phyloP scores from a whole-genome alignment of 2,113 vertebrate species.

The Malurus cyaneus region DNA sequence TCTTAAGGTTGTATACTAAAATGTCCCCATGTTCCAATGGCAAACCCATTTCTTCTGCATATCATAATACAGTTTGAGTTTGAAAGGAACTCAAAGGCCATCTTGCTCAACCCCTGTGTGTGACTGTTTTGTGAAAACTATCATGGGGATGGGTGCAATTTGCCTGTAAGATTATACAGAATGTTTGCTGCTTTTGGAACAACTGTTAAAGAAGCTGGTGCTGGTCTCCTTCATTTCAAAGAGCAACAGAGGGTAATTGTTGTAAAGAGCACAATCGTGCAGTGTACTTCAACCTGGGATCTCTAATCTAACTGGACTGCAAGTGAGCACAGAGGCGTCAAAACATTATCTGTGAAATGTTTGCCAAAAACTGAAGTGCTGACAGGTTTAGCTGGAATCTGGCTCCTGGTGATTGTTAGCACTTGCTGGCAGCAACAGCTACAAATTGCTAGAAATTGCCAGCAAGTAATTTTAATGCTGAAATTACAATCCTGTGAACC shows the following conservation, averaged over 20 bases:
- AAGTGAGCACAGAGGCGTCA: neutral
- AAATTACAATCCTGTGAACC: neutral
- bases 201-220: neutral
- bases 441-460: neutral
- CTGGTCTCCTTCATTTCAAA: neutral
- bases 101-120: neutral
- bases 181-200: neutral
- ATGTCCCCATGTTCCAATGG: neutral
- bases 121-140: neutral
- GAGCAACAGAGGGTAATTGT: neutral
- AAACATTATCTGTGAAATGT: neutral
- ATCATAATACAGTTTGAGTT: neutral
- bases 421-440: neutral
- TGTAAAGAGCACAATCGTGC: neutral
- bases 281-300: neutral
- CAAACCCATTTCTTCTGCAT: neutral
- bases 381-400: constrained; percentile 14
- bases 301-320: neutral
- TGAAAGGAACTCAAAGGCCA: neutral
- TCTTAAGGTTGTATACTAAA: neutral
- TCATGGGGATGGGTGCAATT: neutral
- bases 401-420: constrained; percentile 14
- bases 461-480: neutral
- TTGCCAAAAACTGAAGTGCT: constrained; percentile 27
- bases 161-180: neutral